phyloP scores from a whole-genome alignment of 2,888 invertebrate species.

The Prosapia bicincta region DNA sequence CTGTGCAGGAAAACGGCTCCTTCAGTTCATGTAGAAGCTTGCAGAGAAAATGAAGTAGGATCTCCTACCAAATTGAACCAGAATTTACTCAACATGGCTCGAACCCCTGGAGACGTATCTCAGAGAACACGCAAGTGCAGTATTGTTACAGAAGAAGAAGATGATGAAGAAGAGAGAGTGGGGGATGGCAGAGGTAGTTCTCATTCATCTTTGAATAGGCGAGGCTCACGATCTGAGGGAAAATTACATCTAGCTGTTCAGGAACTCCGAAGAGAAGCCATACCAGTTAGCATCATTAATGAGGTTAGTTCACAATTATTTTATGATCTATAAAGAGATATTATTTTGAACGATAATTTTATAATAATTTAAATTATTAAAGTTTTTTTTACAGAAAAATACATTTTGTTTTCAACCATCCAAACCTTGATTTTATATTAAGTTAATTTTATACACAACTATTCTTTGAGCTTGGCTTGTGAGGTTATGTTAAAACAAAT shows the following conservation, averaged over 20 bases:
- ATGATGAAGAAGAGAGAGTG: slow-evolving; percentile 65
- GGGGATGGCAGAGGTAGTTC: slow-evolving; percentile 53
- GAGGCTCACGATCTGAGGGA: slow-evolving; percentile 78
- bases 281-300: slow-evolving; percentile 36
- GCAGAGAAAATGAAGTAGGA: slow-evolving; percentile 40
- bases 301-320: slow-evolving; percentile 33
- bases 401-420: too few species aligned
- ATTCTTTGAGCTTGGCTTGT: too few species aligned
- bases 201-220: slow-evolving; percentile 55
- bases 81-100: slow-evolving; percentile 56
- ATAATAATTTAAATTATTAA: too few species aligned
- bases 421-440: too few species aligned
- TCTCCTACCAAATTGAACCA: slow-evolving; percentile 35
- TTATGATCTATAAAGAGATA: too few species aligned
- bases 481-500: too few species aligned
- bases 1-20: slow-evolving; percentile 36
- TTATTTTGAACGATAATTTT: too few species aligned
- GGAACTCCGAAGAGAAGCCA: slow-evolving; percentile 43
- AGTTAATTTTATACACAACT: too few species aligned
- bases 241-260: slow-evolving; percentile 67
- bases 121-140: slow-evolving; percentile 81
- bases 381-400: too few species aligned
- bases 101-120: slow-evolving; percentile 65
- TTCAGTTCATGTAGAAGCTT: slow-evolving; percentile 42
- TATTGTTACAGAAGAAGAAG: slow-evolving; percentile 90